Percentiles rank a stretch among this genome's conserved stretches.
phyloP scores from a whole-genome alignment of 1,140 invertebrate species.

The Rhagoletis pomonella region DNA sequence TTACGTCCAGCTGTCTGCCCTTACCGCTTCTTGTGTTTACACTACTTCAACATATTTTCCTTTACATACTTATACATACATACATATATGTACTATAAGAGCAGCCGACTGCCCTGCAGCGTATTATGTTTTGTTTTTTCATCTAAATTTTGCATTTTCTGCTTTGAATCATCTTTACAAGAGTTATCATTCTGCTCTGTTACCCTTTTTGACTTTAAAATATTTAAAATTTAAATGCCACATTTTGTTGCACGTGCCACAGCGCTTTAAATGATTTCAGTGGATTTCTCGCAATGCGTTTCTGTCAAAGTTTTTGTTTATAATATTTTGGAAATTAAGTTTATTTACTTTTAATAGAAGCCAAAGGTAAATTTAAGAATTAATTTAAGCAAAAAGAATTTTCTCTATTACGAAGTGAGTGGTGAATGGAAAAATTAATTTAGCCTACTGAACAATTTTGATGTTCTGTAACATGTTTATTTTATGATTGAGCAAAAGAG shows the following conservation, averaged over 20 bases:
- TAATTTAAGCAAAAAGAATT: too few relatives aligned
- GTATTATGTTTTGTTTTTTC: slow-evolving; percentile 11
- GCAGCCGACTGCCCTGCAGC: neutral
- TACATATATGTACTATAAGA: neutral
- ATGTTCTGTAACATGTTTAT: too few relatives aligned
- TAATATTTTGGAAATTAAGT: too few relatives aligned
- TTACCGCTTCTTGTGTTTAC: neutral
- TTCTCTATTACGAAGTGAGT: too few relatives aligned
- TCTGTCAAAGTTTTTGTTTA: too few relatives aligned
- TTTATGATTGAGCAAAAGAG: too few relatives aligned
- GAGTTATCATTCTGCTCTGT: neutral
- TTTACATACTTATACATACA: neutral
- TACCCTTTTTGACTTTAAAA: neutral
- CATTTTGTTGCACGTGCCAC: slow-evolving; percentile 1
- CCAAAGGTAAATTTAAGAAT: too few relatives aligned
- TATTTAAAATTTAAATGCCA: slow-evolving; percentile 23
- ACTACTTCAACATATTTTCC: neutral
- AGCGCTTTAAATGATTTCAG: neutral
- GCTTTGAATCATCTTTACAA: neutral
- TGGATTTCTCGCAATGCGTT: too few relatives aligned
- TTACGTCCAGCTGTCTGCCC: slow-evolving; percentile 11
- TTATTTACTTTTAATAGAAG: too few relatives aligned
- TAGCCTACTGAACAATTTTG: too few relatives aligned
- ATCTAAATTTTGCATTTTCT: slow-evolving; percentile 26
- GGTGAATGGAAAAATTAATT: too few relatives aligned